phyloP scores from a whole-genome alignment of 2,888 invertebrate genomes.

The Callyntrura guangdongensis region DNA sequence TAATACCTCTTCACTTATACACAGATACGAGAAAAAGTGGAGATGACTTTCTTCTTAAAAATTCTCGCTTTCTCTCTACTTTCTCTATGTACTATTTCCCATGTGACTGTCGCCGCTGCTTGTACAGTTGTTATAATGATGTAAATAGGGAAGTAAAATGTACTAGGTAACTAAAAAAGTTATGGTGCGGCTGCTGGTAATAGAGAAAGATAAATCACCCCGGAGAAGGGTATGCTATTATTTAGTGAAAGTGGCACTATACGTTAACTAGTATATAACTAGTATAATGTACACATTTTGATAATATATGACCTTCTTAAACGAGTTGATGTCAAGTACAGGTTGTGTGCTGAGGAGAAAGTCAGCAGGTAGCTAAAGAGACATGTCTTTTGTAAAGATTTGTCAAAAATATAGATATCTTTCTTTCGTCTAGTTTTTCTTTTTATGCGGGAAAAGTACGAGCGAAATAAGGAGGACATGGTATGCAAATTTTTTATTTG shows the following conservation, averaged over 20 bases:
- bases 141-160: too few species aligned
- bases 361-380: conserved; percentile 53
- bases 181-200: background rate
- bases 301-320: background rate
- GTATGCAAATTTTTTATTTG: conserved; percentile 13
- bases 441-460: background rate
- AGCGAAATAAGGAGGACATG: too few species aligned
- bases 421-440: background rate
- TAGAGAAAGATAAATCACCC: background rate
- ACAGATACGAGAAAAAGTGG: background rate
- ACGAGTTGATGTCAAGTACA: background rate
- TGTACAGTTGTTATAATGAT: background rate
- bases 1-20: too few species aligned
- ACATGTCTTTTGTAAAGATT: conserved; percentile 74
- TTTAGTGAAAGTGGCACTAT: too few species aligned
- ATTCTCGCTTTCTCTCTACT: background rate
- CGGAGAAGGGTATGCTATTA: background rate
- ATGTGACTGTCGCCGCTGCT: background rate
- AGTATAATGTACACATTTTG: too few species aligned
- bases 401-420: conserved; percentile 56
- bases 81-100: background rate
- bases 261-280: too few species aligned
- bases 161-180: background rate
- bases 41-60: conserved; percentile 1
- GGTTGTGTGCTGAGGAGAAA: background rate